Evolutionary conservation across 2,113 vertebrate species (phyloP), one percentile per base, ranked within the genome.

Genomic region (Herpailurus yagouaroundi): DNA sequence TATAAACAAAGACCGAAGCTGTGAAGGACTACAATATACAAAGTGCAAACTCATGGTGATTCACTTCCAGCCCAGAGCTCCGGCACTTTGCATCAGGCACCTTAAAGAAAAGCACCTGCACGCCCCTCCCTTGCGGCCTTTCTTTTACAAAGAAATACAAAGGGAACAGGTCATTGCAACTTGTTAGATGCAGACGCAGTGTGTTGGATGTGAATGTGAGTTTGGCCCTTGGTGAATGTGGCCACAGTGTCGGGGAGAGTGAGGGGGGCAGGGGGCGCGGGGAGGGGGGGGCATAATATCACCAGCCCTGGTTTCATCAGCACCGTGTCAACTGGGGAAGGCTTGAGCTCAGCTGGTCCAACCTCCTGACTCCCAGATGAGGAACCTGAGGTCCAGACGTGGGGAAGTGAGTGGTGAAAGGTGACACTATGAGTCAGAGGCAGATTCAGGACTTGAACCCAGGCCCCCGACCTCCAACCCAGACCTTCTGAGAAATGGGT

Each of bases 401-500:
- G 69, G 36, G 97, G 97, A 96, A 97, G 93, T 96, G 71, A 52
- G 50, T 21, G 89, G 76, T 71, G 57, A 63, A 91, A 97, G 97
- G 97, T 98, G 97, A 74, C 96, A 1, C n/a, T 33, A 1, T 96
- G 93, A 96, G 86, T 96, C 97, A 97, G 80, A 74, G 87, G 69
- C 89, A 68, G 77, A 74, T 5, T 13, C 2, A 11, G 68, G 83
- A 80, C 91, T 96, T 66, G 97, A 96, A 96, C 93, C 80, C 92
- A 92, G 79, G 76, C 9, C 57, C 83, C 93, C 50, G 88, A 94
- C 92, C 81, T 45, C 71, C 90, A 45, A 93, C 84, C 90, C 94
- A 97, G 97, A 95, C 91, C 92, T 97, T 97, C 97, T 97, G 91
- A 97, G 98, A 98, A 98, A 91, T 82, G 94, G 88, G 88, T 48